Evolutionary conservation across 2,888 invertebrate genomes (phyloP).

Genomic region (Macaria liturata): DNA sequence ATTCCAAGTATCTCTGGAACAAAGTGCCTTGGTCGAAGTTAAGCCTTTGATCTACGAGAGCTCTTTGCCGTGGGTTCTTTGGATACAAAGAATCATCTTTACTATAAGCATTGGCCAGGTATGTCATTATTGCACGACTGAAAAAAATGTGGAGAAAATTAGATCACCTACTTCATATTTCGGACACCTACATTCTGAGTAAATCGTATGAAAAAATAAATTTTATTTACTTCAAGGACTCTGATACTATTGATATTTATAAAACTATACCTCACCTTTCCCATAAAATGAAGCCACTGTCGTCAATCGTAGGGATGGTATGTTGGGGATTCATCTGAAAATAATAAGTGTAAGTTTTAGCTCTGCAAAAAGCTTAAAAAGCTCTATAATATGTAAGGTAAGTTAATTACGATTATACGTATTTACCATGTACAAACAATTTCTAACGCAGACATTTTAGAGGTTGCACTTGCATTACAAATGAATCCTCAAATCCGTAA

Average conservation of each 20-base stretch:
- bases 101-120: constrained; percentile 86
- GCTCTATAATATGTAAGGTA: too few relatives aligned
- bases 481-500: too few relatives aligned
- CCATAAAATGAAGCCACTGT: constrained; percentile 87
- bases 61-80: constrained; percentile 84
- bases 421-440: too few relatives aligned
- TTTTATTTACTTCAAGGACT: too few relatives aligned
- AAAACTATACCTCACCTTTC: constrained; percentile 80
- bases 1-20: constrained; percentile 74
- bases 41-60: constrained; percentile 84
- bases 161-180: too few relatives aligned
- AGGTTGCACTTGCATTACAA: too few relatives aligned
- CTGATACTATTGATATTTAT: too few relatives aligned
- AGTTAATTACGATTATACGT: too few relatives aligned
- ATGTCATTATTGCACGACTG: constrained; percentile 87
- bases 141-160: constrained; percentile 34
- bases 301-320: constrained; percentile 88
- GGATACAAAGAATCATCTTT: constrained; percentile 86
- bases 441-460: too few relatives aligned
- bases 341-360: constrained; percentile 2
- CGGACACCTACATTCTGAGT: too few relatives aligned
- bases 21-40: constrained; percentile 85
- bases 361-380: too few relatives aligned
- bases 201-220: too few relatives aligned
- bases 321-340: constrained; percentile 88